Evolutionary conservation across 2,113 vertebrate species (phyloP).

Genomic region (Myotis davidii): DNA sequence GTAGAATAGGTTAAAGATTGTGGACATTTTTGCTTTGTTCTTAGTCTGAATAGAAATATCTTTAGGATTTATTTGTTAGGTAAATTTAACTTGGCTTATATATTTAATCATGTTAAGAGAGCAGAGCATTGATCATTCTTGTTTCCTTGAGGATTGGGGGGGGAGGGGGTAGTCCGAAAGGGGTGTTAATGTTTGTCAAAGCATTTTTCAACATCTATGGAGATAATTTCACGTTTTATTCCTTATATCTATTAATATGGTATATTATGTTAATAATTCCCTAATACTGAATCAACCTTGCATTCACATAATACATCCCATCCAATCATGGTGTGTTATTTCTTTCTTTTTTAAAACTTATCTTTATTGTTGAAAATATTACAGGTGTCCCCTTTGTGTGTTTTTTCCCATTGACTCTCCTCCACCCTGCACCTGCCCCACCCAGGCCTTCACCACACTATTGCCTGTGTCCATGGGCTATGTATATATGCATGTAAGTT

Average conservation of each 20-base stretch:
- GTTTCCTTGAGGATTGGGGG: background rate
- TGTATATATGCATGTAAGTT: too few species aligned
- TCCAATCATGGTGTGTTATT: background rate
- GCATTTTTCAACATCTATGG: background rate
- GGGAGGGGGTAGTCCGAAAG: background rate
- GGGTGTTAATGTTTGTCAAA: background rate
- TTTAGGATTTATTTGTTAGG: background rate
- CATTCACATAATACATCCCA: background rate
- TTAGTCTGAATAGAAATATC: background rate
- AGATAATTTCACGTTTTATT: background rate
- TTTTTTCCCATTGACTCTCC: too few species aligned
- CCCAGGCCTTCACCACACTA: too few species aligned
- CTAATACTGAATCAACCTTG: background rate
- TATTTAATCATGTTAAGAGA: background rate
- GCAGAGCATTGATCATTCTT: background rate
- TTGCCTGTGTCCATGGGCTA: too few species aligned
- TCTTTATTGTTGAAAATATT: too few species aligned
- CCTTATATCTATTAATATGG: background rate
- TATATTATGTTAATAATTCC: background rate
- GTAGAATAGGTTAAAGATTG: background rate
- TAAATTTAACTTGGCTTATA: background rate
- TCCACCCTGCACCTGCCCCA: too few species aligned
- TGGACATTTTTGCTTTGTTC: background rate
- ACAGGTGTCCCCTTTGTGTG: too few species aligned
- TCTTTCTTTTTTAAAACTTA: too few species aligned